A percentile compares a stretch with the other conserved stretches of the same genome.
Conservation (phyloP, 2,797 vertebrate species). For the Poeciliopsis infans region DNA sequence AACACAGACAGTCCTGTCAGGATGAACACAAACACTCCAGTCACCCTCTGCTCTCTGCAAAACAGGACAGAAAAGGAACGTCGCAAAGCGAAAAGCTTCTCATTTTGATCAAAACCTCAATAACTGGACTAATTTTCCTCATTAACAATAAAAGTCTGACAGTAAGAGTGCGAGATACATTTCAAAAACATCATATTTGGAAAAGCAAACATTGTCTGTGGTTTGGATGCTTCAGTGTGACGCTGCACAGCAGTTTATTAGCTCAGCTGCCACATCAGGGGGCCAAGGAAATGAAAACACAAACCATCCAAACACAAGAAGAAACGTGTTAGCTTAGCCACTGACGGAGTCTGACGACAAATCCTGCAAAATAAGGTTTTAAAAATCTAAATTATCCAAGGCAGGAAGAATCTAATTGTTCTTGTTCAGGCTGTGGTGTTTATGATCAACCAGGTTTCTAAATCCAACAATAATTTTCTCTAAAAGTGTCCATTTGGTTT, state of each 20-base stretch:
- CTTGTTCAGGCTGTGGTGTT: background rate
- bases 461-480: background rate
- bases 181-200: background rate
- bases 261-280: constrained; percentile 75
- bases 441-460: background rate
- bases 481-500: background rate
- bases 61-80: background rate
- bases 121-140: background rate
- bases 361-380: background rate
- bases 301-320: constrained; percentile 6
- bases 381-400: background rate
- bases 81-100: background rate
- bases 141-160: background rate
- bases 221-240: constrained; percentile 11
- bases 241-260: constrained; percentile 49
- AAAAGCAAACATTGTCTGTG: constrained; percentile 5
- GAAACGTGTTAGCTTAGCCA: background rate
- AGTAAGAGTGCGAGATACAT: background rate
- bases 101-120: background rate
- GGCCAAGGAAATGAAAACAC: constrained; percentile 29
- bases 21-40: constrained; percentile 91
- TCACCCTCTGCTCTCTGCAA: constrained; percentile 93
- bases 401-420: background rate
- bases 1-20: constrained; percentile 96
- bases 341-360: background rate